Percentiles rank a stretch among this genome's conserved stretches.
These are phyloP conservation scores for Sebastes miniatus DNA, from an alignment of 2,797 vertebrate species.

Conservation along the genomic window DNA sequence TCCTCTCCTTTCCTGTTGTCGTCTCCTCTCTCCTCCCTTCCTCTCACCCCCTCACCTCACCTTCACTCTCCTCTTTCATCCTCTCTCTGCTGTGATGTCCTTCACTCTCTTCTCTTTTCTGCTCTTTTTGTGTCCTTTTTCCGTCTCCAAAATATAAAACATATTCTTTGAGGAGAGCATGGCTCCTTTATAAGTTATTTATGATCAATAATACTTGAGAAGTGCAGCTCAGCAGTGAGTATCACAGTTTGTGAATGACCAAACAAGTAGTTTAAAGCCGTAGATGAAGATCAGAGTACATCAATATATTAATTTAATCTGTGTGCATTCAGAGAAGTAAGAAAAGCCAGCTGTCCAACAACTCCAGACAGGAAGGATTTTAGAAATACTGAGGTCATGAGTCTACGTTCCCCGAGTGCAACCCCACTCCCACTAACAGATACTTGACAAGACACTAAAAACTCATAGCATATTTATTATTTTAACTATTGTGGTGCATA, in stretches of 20 bases:
- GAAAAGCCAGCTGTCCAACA: not conserved
- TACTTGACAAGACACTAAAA: not conserved
- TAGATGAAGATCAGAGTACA: not conserved
- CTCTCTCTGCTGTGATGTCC: not conserved
- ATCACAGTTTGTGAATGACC: not conserved
- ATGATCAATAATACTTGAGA: not conserved
- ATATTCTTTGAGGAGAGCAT: not conserved
- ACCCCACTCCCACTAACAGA: not conserved
- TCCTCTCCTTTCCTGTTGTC: constrained; percentile 7
- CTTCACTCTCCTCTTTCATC: constrained; percentile 21
- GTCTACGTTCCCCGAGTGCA: not conserved
- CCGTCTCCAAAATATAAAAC: not conserved
- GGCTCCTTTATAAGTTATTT: not conserved
- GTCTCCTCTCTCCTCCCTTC: constrained; percentile 4
- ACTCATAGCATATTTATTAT: not conserved
- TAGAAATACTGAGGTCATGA: too few relatives aligned
- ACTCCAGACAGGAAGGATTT: not conserved
- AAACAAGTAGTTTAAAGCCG: not conserved
- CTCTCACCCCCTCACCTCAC: constrained; percentile 10
- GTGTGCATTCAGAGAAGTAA: not conserved
- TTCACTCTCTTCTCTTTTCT: not conserved
- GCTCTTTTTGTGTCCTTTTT: not conserved
- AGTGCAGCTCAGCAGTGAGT: not conserved
- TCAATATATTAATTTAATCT: constrained; percentile 2
- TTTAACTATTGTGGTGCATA: not conserved